Base-by-base conservation (phyloP, 2,888 invertebrate species). In the Calephelis perditalis region DNA sequence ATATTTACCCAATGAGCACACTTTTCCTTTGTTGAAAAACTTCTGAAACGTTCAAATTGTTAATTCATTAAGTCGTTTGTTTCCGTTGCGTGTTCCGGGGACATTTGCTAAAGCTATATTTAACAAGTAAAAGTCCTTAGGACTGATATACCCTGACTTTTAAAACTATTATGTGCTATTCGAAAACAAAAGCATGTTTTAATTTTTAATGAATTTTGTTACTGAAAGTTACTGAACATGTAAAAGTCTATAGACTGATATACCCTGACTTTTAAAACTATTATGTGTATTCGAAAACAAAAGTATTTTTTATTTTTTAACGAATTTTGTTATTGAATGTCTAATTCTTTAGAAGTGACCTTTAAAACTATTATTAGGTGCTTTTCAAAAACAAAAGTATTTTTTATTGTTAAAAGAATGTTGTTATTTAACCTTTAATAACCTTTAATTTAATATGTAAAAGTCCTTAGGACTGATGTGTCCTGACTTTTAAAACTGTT, bases 11-110 rank as follows among this genome's bases (percentile, higher is more conserved):
- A 35, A 52, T 36, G 46, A 36, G n/a, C 36, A 36, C 47, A 58
- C 36, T 35, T 35, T 58, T n/a, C 15, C 37, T 36, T 12, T 47
- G 46, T 37, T 46, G 7, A 12, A 47, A 58, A 46, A 60, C 40
- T 64, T 62, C 55, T 57, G 52, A 37, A 15, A 55, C 11, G 12
- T 37, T 59, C 37, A 59, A 58, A 46, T 58, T 58, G 43, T 43
- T 52, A 62, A 44, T 59, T 60, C 56, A 58, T 62, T 49, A 35
- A 11, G 36, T 37, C 6, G 47, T 59, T 35, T 45, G 46, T 46
- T 60, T 49, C 45, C 59, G 44, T 65, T 63, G 64, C 64, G 64
- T 62, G 62, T 47, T 57, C 37, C 2, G 10, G 52, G 7, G 52
- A 26, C 52, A 52, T 52, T 52, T 52, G 26, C 47, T 49, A 26